Base-by-base conservation (phyloP, 37 sponge, comb jelly and placozoan genomes). In the Aplysina aerophoba region DNA sequence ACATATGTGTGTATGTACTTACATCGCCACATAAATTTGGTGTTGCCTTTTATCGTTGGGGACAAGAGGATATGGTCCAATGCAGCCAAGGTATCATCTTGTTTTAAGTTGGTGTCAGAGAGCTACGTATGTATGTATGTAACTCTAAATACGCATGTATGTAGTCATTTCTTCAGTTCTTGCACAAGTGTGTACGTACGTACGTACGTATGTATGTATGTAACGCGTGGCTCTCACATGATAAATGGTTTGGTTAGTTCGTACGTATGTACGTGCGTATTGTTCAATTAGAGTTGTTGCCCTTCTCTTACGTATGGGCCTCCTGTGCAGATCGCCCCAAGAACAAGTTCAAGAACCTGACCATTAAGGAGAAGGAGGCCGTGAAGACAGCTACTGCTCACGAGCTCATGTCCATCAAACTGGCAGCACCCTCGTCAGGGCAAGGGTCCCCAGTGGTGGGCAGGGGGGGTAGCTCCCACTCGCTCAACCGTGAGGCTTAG, bases 361-460 rank as follows among this genome's bases (percentile, higher is more conserved):
- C 65, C 77, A 91, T 91, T 17, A 78, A 80, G 33, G 80, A 64
- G 17, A 67, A 28, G 30, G 40, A 69, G 0, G 63, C 25, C 0
- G 74, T 74, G 20, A 62, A 66, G 15, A 80, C 79, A 50, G 87
- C 88, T 59, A 80, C 87, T 27, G 87, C 81, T 74, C 85, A 91
- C 21, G 91, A 91, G 39, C 87, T 91, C 72, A 91, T 83, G 69
- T 87, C 91, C 62, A 75, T 75, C 21, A 75, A 75, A 54, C 78
- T 75, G 40, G 24, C 33, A 41, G 78, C 24, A 75, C 78, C 78
- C 50, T 11, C 50, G 8, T 44, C 8, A 44, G 50, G 50, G 53
- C 39, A 36, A 24, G 28, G 27, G 8, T 15, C 61, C 27, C 31
- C 60, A 30, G n/a, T 27, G n/a, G n/a, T 27, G n/a, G 2, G 15